Evolutionary conservation across 2,888 invertebrate species (phyloP).

Genomic region (Vanessa cardui): DNA sequence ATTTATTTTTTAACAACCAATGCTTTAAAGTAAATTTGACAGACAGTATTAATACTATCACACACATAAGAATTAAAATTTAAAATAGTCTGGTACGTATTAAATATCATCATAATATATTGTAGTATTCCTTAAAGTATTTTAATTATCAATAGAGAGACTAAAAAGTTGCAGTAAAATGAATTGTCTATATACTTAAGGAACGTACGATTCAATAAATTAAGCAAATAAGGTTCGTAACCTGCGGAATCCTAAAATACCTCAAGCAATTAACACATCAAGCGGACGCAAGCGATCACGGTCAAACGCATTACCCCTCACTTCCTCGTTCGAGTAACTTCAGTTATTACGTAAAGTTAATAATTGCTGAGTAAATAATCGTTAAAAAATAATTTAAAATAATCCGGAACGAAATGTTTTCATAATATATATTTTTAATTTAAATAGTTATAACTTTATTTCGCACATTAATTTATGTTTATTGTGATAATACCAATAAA

Average conservation of each 20-base stretch:
- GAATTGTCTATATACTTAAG: neutral
- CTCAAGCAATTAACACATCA: constrained; percentile 34
- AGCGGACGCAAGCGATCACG: constrained; percentile 33
- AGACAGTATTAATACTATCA: too few species aligned
- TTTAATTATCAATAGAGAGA: too few species aligned
- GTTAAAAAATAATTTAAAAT: constrained; percentile 24
- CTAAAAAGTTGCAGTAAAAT: too few species aligned
- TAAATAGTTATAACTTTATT: neutral
- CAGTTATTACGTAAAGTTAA: constrained; percentile 16
- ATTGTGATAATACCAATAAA: too few species aligned
- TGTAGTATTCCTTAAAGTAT: too few species aligned
- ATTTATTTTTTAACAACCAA: too few species aligned
- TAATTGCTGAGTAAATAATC: constrained; percentile 18
- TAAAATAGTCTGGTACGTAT: too few species aligned
- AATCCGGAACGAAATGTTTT: constrained; percentile 5
- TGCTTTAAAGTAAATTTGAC: too few species aligned
- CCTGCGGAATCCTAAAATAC: constrained; percentile 18
- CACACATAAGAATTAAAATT: too few species aligned
- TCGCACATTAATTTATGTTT: too few species aligned
- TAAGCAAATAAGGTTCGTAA: constrained; percentile 4
- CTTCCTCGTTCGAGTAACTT: constrained; percentile 35
- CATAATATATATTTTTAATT: constrained; percentile 4
- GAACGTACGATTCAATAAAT: neutral
- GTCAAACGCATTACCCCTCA: constrained; percentile 35
- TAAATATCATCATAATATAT: too few species aligned